Evolutionary conservation across 2,888 invertebrate species (phyloP).

Genomic region (Agrochola macilenta): DNA sequence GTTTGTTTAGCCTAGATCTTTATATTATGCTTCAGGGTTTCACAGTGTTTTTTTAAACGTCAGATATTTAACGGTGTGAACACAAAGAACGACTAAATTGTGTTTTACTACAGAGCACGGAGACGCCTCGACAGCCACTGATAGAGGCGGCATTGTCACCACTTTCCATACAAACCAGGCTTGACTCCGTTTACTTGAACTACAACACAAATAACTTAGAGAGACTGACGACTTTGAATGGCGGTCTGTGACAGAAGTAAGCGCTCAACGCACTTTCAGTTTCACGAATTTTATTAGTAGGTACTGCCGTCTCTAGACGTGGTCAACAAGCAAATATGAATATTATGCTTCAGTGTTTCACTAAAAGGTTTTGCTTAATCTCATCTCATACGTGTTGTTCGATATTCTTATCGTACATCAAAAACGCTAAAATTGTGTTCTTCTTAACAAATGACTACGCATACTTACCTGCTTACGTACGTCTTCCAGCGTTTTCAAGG

Average conservation of each 20-base stretch:
- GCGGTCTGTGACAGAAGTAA: neutral
- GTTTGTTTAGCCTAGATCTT: slow-evolving; percentile 7
- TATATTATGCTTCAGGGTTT: neutral
- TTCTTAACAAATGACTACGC: neutral
- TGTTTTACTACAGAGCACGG: neutral
- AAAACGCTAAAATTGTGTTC: neutral
- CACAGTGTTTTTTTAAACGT: neutral
- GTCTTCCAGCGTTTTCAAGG: slow-evolving; percentile 21
- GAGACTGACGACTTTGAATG: too few relatives aligned
- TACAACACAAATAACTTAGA: too few relatives aligned
- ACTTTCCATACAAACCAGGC: neutral
- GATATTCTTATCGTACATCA: neutral
- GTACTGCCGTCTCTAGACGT: too few relatives aligned
- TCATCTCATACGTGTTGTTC: neutral
- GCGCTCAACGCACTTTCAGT: neutral
- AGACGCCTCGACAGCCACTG: too few relatives aligned
- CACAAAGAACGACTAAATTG: neutral
- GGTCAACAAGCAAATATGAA: too few relatives aligned
- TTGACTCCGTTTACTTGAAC: too few relatives aligned
- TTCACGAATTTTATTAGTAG: too few relatives aligned
- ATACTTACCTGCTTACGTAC: neutral
- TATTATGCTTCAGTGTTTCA: too few relatives aligned
- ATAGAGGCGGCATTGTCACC: too few relatives aligned
- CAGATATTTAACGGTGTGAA: neutral
- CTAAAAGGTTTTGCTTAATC: too few relatives aligned